Base-by-base conservation (phyloP, 2,797 vertebrate species). In the Ispidina lecontei region DNA sequence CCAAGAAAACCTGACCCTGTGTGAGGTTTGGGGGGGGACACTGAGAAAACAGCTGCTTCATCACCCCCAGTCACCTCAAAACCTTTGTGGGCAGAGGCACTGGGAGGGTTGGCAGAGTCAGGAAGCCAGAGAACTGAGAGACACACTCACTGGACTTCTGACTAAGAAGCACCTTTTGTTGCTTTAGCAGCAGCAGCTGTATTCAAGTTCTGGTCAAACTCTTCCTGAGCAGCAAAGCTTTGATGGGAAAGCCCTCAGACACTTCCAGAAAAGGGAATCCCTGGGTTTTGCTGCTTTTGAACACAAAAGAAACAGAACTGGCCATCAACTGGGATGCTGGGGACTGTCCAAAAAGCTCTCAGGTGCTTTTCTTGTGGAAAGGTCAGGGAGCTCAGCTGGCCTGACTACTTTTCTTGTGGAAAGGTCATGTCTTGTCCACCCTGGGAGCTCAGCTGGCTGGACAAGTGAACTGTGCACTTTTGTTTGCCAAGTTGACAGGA, bases 81-180 rank as follows among this genome's bases (percentile, higher is more conserved):
- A 12, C 0, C 7, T 4, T 3, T 19, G 43, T 9, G 17, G 62
- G 54, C 69, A 28, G 63, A 46, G 52, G 25, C 18, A 19, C 18
- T 22, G 4, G 43, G 51, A 12, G 59, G 72, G 41, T 15, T 43
- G n/a, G 21, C 17, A 51, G 25, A 2, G 5, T 4, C 6, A 15
- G 0, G 7, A 29, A 33, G n/a, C 12, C 39, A 23, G 49, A 4
- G 17, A 49, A 49, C 31, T 8, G 29, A 8, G 25, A 1, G 25
- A 44, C 4, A 52, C 56, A 5, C 1, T 5, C 23, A 11, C 18
- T 4, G 20, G 16, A 11, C 21, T 33, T 51, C 18, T 22, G 31
- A 23, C 16, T 21, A 19, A 22, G 29, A 31, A 51, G 7, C 2
- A 5, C 60, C 65, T 28, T 12, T 14, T 11, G 7, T 15, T 17